These are phyloP conservation scores for Temnothorax unifasciatus DNA, from an alignment of 2,888 invertebrate species.

Conservation along the genomic window DNA sequence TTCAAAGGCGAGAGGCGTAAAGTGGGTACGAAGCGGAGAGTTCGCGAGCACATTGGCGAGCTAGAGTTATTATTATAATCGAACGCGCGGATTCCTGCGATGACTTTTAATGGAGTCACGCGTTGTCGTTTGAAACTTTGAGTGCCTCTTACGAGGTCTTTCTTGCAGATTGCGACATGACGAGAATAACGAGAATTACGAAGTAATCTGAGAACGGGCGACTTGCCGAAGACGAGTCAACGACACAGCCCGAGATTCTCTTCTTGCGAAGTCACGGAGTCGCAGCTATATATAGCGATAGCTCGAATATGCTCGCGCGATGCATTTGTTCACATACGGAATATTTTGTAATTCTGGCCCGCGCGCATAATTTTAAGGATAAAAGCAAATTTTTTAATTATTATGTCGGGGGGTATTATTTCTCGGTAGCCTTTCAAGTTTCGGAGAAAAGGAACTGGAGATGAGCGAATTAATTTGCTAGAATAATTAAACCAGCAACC, in stretches of 20 bases:
- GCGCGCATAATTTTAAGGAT: neutral
- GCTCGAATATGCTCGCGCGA: neutral
- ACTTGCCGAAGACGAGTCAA: conserved; percentile 46
- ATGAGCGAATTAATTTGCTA: conserved; percentile 8
- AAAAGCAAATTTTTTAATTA: neutral
- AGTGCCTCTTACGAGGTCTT: conserved; percentile 34
- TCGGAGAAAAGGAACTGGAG: neutral
- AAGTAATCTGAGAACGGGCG: conserved; percentile 43
- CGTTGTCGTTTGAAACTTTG: conserved; percentile 48
- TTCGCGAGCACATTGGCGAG: neutral
- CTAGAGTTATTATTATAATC: conserved; percentile 41
- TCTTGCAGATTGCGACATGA: conserved; percentile 42
- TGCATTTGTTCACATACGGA: neutral
- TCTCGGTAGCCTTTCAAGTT: neutral
- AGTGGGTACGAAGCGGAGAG: neutral
- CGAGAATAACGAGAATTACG: conserved; percentile 57
- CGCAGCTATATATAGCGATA: neutral
- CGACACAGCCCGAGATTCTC: conserved; percentile 27
- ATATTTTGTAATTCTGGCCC: neutral
- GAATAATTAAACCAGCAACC: neutral
- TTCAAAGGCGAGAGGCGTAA: neutral
- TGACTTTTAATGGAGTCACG: conserved; percentile 50
- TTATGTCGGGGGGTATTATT: neutral
- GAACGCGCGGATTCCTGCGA: conserved; percentile 20
- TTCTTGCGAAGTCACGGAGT: conserved; percentile 19